Conservation (phyloP, 2,888 invertebrate species). For the Tanypteryx hageni region DNA sequence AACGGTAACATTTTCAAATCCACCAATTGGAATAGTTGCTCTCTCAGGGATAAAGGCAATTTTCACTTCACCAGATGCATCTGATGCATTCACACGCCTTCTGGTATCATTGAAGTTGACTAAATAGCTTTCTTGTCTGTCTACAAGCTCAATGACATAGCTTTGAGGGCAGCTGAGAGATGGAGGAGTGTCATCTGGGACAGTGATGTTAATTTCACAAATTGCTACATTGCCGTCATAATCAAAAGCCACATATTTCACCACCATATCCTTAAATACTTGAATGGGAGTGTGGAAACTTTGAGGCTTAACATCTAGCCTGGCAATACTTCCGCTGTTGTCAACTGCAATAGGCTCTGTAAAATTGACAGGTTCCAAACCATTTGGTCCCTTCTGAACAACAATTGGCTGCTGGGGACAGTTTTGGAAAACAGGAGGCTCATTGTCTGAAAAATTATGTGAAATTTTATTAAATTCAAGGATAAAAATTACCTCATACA, state of each 20-base stretch:
- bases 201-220: slow-evolving; percentile 96
- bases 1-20: slow-evolving; percentile 94
- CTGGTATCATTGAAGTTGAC: slow-evolving; percentile 95
- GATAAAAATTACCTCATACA: neutral
- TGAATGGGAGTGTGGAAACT: slow-evolving; percentile 93
- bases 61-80: slow-evolving; percentile 91
- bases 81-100: slow-evolving; percentile 88
- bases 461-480: slow-evolving; percentile 19
- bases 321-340: slow-evolving; percentile 95
- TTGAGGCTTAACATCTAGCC: slow-evolving; percentile 93
- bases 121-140: slow-evolving; percentile 91
- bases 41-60: slow-evolving; percentile 90
- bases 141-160: slow-evolving; percentile 93
- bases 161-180: slow-evolving; percentile 94
- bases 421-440: slow-evolving; percentile 97
- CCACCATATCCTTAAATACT: slow-evolving; percentile 93
- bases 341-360: slow-evolving; percentile 96
- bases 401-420: slow-evolving; percentile 95
- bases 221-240: slow-evolving; percentile 98
- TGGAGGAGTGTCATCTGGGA: slow-evolving; percentile 95
- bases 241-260: slow-evolving; percentile 97
- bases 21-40: slow-evolving; percentile 90
- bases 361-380: slow-evolving; percentile 93
- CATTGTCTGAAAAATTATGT: slow-evolving; percentile 83
- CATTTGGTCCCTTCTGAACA: slow-evolving; percentile 91